A percentile compares a stretch with the other conserved stretches of the same genome.
Evolutionary conservation across 2,113 vertebrate genomes (phyloP).

Genomic region (Plecotus auritus): DNA sequence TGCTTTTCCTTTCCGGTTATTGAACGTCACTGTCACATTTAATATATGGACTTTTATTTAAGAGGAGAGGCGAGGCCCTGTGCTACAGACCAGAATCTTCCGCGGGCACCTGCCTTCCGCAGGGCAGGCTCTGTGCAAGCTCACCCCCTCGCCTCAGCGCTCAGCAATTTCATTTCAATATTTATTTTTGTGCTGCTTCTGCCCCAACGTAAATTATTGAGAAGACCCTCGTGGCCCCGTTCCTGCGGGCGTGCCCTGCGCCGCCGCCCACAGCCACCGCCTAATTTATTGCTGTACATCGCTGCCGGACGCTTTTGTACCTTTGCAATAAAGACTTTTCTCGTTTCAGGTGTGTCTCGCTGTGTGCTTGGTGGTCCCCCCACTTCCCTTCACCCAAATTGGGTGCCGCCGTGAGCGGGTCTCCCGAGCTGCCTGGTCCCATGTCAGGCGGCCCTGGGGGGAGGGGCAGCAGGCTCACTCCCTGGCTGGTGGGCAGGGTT

Average conservation of each 20-base stretch:
- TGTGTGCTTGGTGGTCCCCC: slow-evolving; percentile 33
- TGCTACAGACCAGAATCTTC: slow-evolving; percentile 68
- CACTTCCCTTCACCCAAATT: rapidly evolving
- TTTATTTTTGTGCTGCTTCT: slow-evolving; percentile 95
- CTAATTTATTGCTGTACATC: slow-evolving; percentile 93
- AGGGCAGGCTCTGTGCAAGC: slow-evolving; percentile 60
- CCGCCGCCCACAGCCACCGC: slow-evolving; percentile 75
- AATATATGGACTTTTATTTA: slow-evolving; percentile 68
- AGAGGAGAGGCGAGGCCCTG: slow-evolving; percentile 55
- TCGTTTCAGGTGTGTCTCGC: slow-evolving; percentile 78
- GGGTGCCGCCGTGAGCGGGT: neutral
- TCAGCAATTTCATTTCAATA: slow-evolving; percentile 88
- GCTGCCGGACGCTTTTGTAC: slow-evolving; percentile 90
- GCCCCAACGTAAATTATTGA: slow-evolving; percentile 92
- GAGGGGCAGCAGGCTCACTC: neutral
- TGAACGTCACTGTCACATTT: slow-evolving; percentile 73
- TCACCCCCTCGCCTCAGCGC: slow-evolving; percentile 72
- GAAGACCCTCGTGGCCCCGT: slow-evolving; percentile 87
- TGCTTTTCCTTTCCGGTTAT: slow-evolving; percentile 54
- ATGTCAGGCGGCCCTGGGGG: rapidly evolving
- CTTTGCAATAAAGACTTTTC: slow-evolving; percentile 93
- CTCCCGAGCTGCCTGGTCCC: neutral
- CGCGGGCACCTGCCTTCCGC: slow-evolving; percentile 59
- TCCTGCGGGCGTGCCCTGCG: slow-evolving; percentile 51
- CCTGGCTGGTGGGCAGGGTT: neutral